phyloP scores from a whole-genome alignment of 2,113 vertebrate genomes.

The Nibea albiflora region DNA sequence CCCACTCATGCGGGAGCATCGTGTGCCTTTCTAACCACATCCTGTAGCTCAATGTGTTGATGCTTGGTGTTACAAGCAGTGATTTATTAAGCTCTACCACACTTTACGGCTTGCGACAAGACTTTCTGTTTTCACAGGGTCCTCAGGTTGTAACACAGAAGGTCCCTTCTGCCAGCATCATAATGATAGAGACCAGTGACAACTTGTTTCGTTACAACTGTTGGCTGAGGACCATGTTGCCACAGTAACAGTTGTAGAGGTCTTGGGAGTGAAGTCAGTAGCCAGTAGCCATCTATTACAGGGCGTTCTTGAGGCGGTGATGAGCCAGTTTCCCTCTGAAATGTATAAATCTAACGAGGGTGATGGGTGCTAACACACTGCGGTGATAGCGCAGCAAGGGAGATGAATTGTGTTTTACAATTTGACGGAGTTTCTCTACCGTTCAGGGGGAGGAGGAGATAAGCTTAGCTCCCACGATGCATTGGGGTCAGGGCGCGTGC shows the following conservation, averaged over 20 bases:
- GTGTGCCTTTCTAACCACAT: conserved; percentile 26
- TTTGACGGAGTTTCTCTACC: conserved; percentile 67
- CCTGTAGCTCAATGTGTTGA: conserved; percentile 41
- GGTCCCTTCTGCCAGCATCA: neutral
- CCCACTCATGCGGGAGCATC: conserved; percentile 23
- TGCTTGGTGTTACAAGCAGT: conserved; percentile 50
- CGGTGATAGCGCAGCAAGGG: conserved; percentile 23
- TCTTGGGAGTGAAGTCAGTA: conserved; percentile 39
- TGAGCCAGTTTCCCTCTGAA: conserved; percentile 41
- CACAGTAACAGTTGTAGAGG: conserved; percentile 17
- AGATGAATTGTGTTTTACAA: conserved; percentile 64
- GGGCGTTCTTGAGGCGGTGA: conserved; percentile 28
- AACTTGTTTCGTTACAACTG: conserved; percentile 9
- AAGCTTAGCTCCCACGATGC: conserved; percentile 67
- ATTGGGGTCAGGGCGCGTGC: conserved; percentile 72
- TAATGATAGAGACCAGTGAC: conserved; percentile 9
- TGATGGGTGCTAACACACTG: conserved; percentile 30
- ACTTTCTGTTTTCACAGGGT: conserved; percentile 12
- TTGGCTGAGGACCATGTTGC: conserved; percentile 12
- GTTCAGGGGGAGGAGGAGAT: conserved; percentile 50
- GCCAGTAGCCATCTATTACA: conserved; percentile 24
- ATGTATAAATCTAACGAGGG: conserved; percentile 46
- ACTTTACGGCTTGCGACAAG: conserved; percentile 15
- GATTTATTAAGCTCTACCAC: conserved; percentile 22
- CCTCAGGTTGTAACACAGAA: conserved; percentile 7